Conservation (phyloP, 2,888 invertebrate species). For the Adelognathus sp. region DNA sequence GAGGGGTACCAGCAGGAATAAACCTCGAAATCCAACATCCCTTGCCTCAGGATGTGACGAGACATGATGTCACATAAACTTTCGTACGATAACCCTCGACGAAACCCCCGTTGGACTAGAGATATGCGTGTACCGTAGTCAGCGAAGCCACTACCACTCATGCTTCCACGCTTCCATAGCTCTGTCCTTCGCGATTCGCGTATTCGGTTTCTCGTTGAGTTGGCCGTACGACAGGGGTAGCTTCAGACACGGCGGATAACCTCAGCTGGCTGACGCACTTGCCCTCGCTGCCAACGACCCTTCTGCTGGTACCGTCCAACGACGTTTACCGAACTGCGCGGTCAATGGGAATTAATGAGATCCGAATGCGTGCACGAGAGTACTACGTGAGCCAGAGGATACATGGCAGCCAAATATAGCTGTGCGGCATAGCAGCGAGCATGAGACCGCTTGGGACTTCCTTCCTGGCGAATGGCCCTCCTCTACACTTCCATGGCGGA, state of each 20-base stretch:
- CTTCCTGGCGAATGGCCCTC: constrained; percentile 60
- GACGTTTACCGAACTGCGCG: constrained; percentile 39
- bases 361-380: constrained; percentile 64
- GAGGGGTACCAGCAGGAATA: too few relatives aligned
- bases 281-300: constrained; percentile 20
- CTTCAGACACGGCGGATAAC: constrained; percentile 6
- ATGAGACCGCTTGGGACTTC: constrained; percentile 49
- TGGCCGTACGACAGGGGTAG: constrained; percentile 21
- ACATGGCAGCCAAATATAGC: constrained; percentile 26
- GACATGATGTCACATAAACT: too few relatives aligned
- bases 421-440: background rate
- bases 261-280: background rate
- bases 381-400: constrained; percentile 57
- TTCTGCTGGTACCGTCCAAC: constrained; percentile 16
- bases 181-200: constrained; percentile 20
- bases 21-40: too few relatives aligned
- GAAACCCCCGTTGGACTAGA: background rate
- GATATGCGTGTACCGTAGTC: background rate
- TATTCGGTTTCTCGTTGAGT: constrained; percentile 36
- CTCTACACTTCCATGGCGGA: constrained; percentile 62
- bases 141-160: background rate
- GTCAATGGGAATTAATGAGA: constrained; percentile 63
- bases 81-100: too few relatives aligned
- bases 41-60: too few relatives aligned
- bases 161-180: background rate